Conservation (phyloP, 2,888 invertebrate species). For the Sycophila texana region DNA sequence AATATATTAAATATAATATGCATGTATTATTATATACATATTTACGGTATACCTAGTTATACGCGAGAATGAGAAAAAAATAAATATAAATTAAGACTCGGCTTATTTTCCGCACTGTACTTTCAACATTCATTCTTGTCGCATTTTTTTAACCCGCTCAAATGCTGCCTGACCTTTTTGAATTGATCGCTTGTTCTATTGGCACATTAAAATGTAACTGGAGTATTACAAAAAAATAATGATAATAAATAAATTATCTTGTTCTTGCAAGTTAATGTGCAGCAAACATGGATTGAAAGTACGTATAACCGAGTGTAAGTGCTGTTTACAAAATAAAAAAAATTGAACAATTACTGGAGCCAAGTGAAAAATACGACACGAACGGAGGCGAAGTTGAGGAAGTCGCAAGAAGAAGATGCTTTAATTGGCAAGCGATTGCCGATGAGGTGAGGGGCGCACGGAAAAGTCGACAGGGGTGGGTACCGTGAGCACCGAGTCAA, state of each 20-base stretch:
- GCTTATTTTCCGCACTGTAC: constrained; percentile 24
- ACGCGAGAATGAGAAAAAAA: constrained; percentile 57
- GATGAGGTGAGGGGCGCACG: constrained; percentile 69
- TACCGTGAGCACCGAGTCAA: constrained; percentile 60
- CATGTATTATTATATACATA: constrained; percentile 48
- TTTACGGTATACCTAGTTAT: constrained; percentile 59
- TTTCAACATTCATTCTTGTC: constrained; percentile 22
- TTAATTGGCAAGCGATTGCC: constrained; percentile 64
- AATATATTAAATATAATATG: constrained; percentile 53
- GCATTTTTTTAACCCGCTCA: not conserved
- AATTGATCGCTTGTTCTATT: constrained; percentile 1
- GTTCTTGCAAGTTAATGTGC: constrained; percentile 35
- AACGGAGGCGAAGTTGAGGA: not conserved
- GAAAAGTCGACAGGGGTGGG: constrained; percentile 70
- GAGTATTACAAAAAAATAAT: constrained; percentile 17
- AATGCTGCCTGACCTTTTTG: not conserved
- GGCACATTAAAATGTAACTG: constrained; percentile 39
- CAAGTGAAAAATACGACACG: not conserved
- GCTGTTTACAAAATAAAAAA: too few species aligned
- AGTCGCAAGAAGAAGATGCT: not conserved
- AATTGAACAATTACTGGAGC: not conserved
- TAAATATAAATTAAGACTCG: constrained; percentile 73
- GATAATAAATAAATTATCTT: constrained; percentile 30
- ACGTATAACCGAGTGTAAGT: too few species aligned
- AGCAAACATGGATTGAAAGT: not conserved